These are phyloP conservation scores for Microcebus ravelobensis DNA, from an alignment of 2,113 vertebrate species.

Conservation along the genomic window DNA sequence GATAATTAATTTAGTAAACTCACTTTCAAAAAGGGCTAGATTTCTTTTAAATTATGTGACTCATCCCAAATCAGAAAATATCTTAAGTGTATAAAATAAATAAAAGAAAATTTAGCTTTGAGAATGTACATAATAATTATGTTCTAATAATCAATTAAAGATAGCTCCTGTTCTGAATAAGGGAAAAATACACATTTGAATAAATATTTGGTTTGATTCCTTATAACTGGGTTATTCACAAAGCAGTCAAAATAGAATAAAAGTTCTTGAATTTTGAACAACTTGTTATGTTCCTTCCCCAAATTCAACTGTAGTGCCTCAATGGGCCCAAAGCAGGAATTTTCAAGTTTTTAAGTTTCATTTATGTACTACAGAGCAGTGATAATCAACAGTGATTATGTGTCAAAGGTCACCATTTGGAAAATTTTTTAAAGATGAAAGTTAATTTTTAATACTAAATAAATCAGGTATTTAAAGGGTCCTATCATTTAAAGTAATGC, in stretches of 20 bases:
- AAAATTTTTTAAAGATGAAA: conserved; percentile 9
- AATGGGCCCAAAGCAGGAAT: neutral
- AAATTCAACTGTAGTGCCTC: neutral
- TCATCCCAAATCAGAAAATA: neutral
- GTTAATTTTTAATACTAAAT: conserved; percentile 51
- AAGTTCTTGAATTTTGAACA: conserved; percentile 1
- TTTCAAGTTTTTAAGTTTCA: conserved; percentile 33
- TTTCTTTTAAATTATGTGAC: neutral
- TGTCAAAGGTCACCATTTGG: neutral
- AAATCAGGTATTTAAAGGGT: neutral
- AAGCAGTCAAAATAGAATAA: neutral
- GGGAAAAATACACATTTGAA: conserved; percentile 11
- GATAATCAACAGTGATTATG: neutral
- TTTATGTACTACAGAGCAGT: neutral
- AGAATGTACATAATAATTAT: neutral
- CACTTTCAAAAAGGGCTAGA: neutral
- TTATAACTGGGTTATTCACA: neutral
- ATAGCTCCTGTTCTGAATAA: neutral
- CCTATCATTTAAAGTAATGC: neutral
- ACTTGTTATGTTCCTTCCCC: neutral
- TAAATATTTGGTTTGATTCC: neutral
- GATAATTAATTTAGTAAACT: neutral
- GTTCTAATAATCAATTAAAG: neutral
- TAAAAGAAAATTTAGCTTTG: conserved; percentile 8
- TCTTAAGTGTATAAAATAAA: neutral